Percentiles rank a stretch among this genome's conserved stretches.
phyloP scores from a whole-genome alignment of 2,113 vertebrate genomes.

The Balaeniceps rex region DNA sequence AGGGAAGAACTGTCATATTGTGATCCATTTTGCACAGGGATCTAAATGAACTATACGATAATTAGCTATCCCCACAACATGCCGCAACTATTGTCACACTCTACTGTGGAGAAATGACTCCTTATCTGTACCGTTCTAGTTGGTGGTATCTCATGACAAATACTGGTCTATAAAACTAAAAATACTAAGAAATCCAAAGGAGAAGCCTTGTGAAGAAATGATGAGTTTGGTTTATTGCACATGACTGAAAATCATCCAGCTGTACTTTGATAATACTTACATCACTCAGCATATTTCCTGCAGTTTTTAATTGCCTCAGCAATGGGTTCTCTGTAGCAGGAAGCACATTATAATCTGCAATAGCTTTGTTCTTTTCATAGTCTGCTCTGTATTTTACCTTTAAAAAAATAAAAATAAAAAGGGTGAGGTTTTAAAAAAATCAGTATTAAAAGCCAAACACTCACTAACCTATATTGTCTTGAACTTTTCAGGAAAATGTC shows the following conservation, averaged over 20 bases:
- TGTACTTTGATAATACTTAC: slow-evolving; percentile 72
- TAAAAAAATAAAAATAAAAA: slow-evolving; percentile 19
- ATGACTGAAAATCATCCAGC: neutral
- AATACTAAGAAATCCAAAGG: neutral
- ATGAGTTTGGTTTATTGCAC: neutral
- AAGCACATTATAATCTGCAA: slow-evolving; percentile 90
- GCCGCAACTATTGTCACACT: neutral
- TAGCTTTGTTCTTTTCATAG: slow-evolving; percentile 88
- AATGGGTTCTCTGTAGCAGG: slow-evolving; percentile 94
- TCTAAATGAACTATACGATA: neutral
- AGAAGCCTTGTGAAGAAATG: neutral
- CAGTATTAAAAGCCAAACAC: neutral
- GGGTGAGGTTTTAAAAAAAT: neutral
- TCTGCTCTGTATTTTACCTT: slow-evolving; percentile 93
- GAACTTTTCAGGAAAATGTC: neutral
- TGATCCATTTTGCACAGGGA: neutral
- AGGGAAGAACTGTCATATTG: neutral
- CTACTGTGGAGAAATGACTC: neutral
- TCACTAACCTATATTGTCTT: neutral
- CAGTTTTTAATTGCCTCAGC: slow-evolving; percentile 85
- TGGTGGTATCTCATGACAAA: neutral
- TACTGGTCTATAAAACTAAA: neutral
- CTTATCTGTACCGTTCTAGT: neutral
- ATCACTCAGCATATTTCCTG: slow-evolving; percentile 87
- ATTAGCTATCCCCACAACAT: neutral